A percentile compares a stretch with the other conserved stretches of the same genome.
Evolutionary conservation across 2,113 vertebrate genomes (phyloP).

Genomic region (Sorex araneus): DNA sequence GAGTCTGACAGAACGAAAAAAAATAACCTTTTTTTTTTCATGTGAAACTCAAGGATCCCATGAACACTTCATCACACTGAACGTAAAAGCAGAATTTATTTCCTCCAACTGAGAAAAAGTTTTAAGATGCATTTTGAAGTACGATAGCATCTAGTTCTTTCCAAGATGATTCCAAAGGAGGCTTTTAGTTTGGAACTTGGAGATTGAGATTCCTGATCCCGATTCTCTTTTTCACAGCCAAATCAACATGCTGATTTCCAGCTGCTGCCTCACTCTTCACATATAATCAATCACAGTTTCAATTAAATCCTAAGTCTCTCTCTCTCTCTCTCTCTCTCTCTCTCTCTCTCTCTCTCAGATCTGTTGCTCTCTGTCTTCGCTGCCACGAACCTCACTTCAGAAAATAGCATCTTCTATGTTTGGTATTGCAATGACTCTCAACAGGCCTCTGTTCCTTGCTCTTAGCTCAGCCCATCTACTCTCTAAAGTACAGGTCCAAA

Average conservation of each 20-base stretch:
- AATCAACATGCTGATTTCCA: not conserved
- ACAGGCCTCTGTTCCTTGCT: constrained; percentile 20
- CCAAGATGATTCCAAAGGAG: not conserved
- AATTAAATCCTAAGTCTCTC: not conserved
- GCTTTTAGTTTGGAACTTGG: not conserved
- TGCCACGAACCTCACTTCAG: not conserved
- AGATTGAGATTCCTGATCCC: constrained; percentile 31
- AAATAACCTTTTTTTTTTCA: constrained; percentile 17
- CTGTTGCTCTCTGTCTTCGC: constrained; percentile 2
- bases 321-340: constrained; percentile 18
- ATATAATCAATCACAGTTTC: not conserved
- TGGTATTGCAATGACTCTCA: not conserved
- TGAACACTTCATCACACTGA: constrained; percentile 6
- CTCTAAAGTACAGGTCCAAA: constrained; percentile 23
- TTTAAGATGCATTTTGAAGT: constrained; percentile 56
- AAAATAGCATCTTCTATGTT: not conserved
- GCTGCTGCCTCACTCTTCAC: not conserved
- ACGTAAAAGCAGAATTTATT: not conserved
- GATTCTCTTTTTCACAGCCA: constrained; percentile 7
- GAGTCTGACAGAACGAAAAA: constrained; percentile 21
- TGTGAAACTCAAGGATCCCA: constrained; percentile 46
- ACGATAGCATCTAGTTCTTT: not conserved
- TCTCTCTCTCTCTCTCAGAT: not conserved
- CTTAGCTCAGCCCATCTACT: not conserved
- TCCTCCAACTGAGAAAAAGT: constrained; percentile 53